Percentiles rank a stretch among this genome's conserved stretches.
Conservation (phyloP, 2,797 vertebrate genomes). For the Oophaga sylvatica region DNA sequence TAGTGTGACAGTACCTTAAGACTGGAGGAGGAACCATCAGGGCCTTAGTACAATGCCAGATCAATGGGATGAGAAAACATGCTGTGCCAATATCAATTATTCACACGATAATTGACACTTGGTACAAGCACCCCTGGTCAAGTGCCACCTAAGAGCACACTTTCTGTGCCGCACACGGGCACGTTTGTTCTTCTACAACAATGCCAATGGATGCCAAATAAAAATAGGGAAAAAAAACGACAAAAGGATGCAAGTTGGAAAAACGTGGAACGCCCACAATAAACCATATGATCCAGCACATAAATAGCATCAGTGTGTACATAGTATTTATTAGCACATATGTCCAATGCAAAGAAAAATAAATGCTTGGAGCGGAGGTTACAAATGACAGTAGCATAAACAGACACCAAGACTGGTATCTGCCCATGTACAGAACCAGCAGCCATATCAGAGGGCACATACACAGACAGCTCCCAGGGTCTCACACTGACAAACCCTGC, state of each 20-base stretch:
- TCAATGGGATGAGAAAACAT: neutral
- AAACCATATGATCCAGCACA: neutral
- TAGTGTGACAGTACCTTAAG: neutral
- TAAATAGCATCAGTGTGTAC: neutral
- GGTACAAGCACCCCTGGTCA: neutral
- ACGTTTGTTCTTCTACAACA: neutral
- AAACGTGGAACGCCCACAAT: neutral
- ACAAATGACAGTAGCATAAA: neutral
- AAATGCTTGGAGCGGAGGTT: neutral
- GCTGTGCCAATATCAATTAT: neutral
- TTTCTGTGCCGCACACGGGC: neutral
- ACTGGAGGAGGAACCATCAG: neutral
- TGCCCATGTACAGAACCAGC: too few relatives aligned
- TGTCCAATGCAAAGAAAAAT: neutral
- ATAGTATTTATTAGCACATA: neutral
- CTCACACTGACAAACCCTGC: too few relatives aligned
- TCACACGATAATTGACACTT: neutral
- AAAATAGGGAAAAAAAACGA: neutral
- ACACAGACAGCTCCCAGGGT: too few relatives aligned
- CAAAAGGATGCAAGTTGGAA: neutral
- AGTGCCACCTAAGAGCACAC: neutral
- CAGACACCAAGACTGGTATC: neutral
- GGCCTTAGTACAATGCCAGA: neutral
- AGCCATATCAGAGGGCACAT: too few relatives aligned
- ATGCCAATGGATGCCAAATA: neutral